Evolutionary conservation across 2,113 vertebrate species (phyloP).

Genomic region (Eulemur rufifrons): DNA sequence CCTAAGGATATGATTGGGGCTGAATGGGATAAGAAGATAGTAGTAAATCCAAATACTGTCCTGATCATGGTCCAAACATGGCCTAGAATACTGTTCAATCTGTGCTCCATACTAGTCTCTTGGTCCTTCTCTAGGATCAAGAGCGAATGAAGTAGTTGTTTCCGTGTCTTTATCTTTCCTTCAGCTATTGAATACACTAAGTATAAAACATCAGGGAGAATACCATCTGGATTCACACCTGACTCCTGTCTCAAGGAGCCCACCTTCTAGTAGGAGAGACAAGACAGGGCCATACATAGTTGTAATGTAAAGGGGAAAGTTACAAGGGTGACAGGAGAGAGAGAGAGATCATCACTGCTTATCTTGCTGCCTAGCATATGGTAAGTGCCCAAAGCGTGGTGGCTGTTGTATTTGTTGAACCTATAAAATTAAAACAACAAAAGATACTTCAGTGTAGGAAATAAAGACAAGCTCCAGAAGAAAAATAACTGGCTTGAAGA

Average conservation of each 20-base stretch:
- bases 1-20: background rate
- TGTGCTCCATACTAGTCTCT: background rate
- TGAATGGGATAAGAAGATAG: background rate
- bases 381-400: background rate
- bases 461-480: background rate
- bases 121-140: background rate
- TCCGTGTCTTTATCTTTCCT: background rate
- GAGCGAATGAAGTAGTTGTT: background rate
- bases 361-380: background rate
- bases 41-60: background rate
- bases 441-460: background rate
- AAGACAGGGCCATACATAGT: background rate
- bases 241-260: background rate
- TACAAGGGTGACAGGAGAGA: background rate
- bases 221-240: background rate
- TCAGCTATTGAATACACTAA: background rate
- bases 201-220: background rate
- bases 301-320: background rate
- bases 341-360: background rate
- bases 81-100: background rate
- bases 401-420: background rate
- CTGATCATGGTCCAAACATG: background rate
- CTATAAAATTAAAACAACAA: background rate
- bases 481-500: background rate
- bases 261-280: background rate